phyloP scores from a whole-genome alignment of 2,888 invertebrate genomes.

The Melieria picta region DNA sequence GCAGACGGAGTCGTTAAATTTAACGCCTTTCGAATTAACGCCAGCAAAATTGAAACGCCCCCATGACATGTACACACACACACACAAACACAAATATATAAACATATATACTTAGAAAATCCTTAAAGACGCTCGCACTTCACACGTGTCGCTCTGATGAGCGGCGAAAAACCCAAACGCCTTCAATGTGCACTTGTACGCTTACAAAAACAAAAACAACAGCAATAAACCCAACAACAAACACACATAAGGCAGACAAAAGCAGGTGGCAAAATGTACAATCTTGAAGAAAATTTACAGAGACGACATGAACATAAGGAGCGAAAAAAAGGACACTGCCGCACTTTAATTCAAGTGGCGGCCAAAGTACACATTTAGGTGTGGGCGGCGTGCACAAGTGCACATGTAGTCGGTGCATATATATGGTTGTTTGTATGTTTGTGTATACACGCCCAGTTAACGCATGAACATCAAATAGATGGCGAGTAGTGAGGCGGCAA shows the following conservation, averaged over 20 bases:
- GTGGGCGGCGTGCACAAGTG: too few species aligned
- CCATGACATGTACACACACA: constrained; percentile 27
- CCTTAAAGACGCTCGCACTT: constrained; percentile 14
- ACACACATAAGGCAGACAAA: too few species aligned
- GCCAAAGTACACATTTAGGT: too few species aligned
- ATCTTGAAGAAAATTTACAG: too few species aligned
- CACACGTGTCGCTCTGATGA: background rate
- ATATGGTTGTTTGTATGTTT: background rate
- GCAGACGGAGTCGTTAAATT: constrained; percentile 33
- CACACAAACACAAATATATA: background rate
- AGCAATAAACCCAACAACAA: too few species aligned
- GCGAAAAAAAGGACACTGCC: too few species aligned
- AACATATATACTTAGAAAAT: constrained; percentile 7
- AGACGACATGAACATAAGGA: too few species aligned
- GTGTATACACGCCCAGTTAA: background rate
- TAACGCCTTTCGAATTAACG: constrained; percentile 44
- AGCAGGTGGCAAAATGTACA: too few species aligned
- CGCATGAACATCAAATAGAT: too few species aligned
- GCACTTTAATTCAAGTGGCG: too few species aligned
- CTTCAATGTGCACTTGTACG: background rate
- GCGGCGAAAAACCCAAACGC: background rate
- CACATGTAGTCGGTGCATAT: background rate
- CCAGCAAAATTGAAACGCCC: constrained; percentile 47
- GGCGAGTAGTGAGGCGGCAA: too few species aligned
- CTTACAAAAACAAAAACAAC: background rate